Base-by-base conservation (phyloP, 2,888 invertebrate species). In the Chrysolina americana region DNA sequence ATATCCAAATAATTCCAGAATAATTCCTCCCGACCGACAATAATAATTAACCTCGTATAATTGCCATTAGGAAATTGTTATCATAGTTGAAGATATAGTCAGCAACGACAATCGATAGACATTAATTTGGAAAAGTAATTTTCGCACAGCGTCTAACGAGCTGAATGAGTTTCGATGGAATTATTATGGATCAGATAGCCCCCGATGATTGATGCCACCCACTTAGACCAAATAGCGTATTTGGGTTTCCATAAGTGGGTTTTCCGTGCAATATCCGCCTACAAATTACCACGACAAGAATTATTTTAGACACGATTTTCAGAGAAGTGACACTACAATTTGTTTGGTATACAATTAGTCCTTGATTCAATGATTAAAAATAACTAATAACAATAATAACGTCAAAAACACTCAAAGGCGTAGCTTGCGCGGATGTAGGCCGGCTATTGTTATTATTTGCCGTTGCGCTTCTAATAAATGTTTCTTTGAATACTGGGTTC, bases 161-260 rank as follows among this genome's bases (percentile, higher is more conserved):
- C 11, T 21, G 19, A 21, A 53, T 19, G 28, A 59, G 8, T 28
- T 59, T 28, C n/a, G 36, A 36, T 36, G 59, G 9, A 59, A 36
- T 59, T 59, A n/a, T 59, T n/a, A 36, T 59, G 15, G 28, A 59
- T 53, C 21, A 53, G 53, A 53, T 53, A 53, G 53, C 53, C 21
- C 11, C 53, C 13, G 53, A 21, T 53, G 11, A 21, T 53, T 53
- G 10, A 5, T 21, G 21, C 53, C 53, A 19, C 53, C 53, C 53
- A 53, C 53, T 11, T 53, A 53, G 19, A 9, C 13, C 9, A 17
- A 21, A 10, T 13, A 6, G 21, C 21, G 15, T 53, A 21, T 48
- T 48, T 17, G 17, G 48, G 19, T 53, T 53, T 17, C 19, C 53
- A 21, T 21, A 53, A 53, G 53, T 5, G 21, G 53, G 21, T 53